Evolutionary conservation across 2,113 vertebrate species (phyloP).

Genomic region (Halichoerus grypus): DNA sequence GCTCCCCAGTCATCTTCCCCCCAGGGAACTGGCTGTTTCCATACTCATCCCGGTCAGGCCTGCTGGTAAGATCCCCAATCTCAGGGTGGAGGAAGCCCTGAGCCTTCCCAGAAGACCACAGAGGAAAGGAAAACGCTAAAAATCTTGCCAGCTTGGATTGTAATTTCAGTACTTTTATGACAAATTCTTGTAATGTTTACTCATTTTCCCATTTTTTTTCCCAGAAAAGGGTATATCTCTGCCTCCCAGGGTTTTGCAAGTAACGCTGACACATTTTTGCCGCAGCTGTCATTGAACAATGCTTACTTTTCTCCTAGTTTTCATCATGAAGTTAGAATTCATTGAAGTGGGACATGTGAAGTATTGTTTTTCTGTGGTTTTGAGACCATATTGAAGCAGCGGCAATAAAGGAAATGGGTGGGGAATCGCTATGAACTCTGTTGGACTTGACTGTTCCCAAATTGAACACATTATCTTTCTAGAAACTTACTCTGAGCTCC

Average conservation of each 20-base stretch:
- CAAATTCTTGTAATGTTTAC: slow-evolving; percentile 75
- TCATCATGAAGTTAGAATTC: slow-evolving; percentile 68
- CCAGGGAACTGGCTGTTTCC: background rate
- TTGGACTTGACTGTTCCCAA: slow-evolving; percentile 28
- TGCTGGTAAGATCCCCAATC: background rate
- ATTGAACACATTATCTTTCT: background rate
- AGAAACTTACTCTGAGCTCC: slow-evolving; percentile 14
- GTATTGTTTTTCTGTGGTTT: slow-evolving; percentile 53
- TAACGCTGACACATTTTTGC: slow-evolving; percentile 71
- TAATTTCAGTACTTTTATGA: slow-evolving; percentile 73
- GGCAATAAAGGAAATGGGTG: slow-evolving; percentile 40
- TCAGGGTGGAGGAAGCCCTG: slow-evolving; percentile 28
- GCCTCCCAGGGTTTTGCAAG: slow-evolving; percentile 74
- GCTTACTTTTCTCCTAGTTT: slow-evolving; percentile 67
- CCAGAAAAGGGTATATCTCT: slow-evolving; percentile 68
- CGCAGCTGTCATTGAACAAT: slow-evolving; percentile 63
- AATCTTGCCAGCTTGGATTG: slow-evolving; percentile 58
- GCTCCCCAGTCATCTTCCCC: background rate
- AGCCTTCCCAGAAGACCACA: slow-evolving; percentile 45
- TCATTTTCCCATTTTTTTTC: slow-evolving; percentile 67
- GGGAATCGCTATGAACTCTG: slow-evolving; percentile 12
- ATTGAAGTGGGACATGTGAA: slow-evolving; percentile 31
- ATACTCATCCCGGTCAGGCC: background rate
- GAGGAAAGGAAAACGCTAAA: slow-evolving; percentile 56
- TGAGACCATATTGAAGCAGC: slow-evolving; percentile 44